Evolutionary conservation across 2,113 vertebrate genomes (phyloP), one percentile per base, ranked within the genome.

Genomic region (Dasyornis broadbenti): DNA sequence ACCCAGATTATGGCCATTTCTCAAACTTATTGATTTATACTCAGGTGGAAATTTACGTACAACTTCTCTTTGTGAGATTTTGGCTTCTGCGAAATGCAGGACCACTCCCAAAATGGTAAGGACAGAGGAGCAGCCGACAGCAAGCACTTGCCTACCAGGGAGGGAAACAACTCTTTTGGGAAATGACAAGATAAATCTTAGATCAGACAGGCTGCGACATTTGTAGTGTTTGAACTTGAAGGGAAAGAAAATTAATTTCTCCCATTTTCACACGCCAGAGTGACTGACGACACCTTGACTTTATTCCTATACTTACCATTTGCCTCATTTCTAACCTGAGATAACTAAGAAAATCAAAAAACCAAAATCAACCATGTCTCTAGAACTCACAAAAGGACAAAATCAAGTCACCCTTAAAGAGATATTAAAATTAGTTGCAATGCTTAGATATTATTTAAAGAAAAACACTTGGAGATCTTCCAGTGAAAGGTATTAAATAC

Each of bases 211-310:
- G 15, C 68, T 64, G 31, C n/a, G 60, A 60, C 42, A 86, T 28
- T 77, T 64, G 47, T 28, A 73, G 30, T 66, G 50, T 45, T 70
- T 81, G 49, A 88, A 80, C 31, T 45, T 73, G 15, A 92, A 83
- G 18, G 18, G 40, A 81, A 86, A 73, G 35, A 69, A 86, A 88
- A 83, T 90, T 69, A 81, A 88, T 86, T 90, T 86, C 64, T 63
- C 53, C 40, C 59, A n/a, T 64, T 89, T 86, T 56, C 49, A 81
- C 40, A 47, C 1, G 2, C 5, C 49, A 49, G 52, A 88, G 24
- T 31, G 76, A 37, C 76, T 88, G 86, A 54, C 0, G 0, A 35
- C 22, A 60, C 13, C 31, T 78, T 70, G 27, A 54, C 73, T 95
- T 85, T 77, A 73, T 66, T 63, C 27, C 54, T 70, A 40, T 17